Evolutionary conservation across 2,888 invertebrate genomes (phyloP).

Genomic region (Achlya flavicornis): DNA sequence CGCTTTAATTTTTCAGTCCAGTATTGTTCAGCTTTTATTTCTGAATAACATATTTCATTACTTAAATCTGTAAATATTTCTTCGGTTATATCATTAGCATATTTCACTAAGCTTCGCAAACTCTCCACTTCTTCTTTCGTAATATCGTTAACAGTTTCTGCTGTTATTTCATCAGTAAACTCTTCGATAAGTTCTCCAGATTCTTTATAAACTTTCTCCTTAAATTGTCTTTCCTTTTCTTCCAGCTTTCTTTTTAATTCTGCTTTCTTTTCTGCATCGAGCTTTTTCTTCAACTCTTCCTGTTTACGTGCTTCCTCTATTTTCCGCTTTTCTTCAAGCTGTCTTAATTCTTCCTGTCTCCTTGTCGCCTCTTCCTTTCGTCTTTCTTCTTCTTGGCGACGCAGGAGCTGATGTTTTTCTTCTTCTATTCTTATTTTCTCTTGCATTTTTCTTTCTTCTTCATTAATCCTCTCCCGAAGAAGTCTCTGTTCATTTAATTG

Average conservation of each 20-base stretch:
- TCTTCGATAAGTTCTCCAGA: slow-evolving; percentile 60
- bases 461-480: slow-evolving; percentile 46
- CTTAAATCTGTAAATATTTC: slow-evolving; percentile 60
- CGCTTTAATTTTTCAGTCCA: slow-evolving; percentile 61
- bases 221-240: slow-evolving; percentile 60
- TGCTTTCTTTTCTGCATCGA: slow-evolving; percentile 64
- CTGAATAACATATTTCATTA: slow-evolving; percentile 60
- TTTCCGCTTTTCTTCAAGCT: slow-evolving; percentile 55
- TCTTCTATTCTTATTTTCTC: slow-evolving; percentile 42
- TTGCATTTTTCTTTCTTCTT: slow-evolving; percentile 46
- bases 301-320: slow-evolving; percentile 59
- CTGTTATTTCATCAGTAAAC: slow-evolving; percentile 57
- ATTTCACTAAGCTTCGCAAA: slow-evolving; percentile 51
- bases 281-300: slow-evolving; percentile 58
- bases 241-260: slow-evolving; percentile 63
- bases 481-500: slow-evolving; percentile 32
- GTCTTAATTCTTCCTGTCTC: slow-evolving; percentile 42
- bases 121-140: slow-evolving; percentile 62
- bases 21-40: slow-evolving; percentile 69
- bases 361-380: slow-evolving; percentile 37
- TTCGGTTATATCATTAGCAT: slow-evolving; percentile 53
- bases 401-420: slow-evolving; percentile 41
- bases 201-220: slow-evolving; percentile 66
- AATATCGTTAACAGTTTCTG: slow-evolving; percentile 51
- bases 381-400: slow-evolving; percentile 38